Conservation (phyloP, 2,888 invertebrate genomes). For the Clitarchus hookeri region DNA sequence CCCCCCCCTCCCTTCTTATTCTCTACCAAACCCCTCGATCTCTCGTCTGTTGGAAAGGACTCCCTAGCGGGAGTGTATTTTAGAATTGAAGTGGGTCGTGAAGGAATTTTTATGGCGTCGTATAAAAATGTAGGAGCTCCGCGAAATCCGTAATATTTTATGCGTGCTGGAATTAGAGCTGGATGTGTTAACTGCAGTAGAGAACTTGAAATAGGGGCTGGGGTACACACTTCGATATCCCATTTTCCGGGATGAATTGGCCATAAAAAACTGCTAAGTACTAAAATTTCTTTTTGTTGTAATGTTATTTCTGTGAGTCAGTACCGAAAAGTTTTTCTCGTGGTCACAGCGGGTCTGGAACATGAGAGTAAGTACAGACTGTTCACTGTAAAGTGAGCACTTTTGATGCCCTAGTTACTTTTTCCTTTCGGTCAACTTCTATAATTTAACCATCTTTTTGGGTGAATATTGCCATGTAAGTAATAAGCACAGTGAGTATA, state of each 20-base stretch:
- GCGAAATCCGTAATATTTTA: not conserved
- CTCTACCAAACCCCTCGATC: not conserved
- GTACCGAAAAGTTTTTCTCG: too few species aligned
- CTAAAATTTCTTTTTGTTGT: not conserved
- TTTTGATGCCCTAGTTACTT: too few species aligned
- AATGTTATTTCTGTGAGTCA: too few species aligned
- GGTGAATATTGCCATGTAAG: too few species aligned
- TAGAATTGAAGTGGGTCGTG: constrained; percentile 9
- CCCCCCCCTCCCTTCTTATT: not conserved
- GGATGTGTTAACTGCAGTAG: constrained; percentile 2
- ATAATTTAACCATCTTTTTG: too few species aligned
- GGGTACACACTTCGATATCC: not conserved
- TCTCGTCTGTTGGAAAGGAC: not conserved
- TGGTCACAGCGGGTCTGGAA: too few species aligned
- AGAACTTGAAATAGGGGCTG: not conserved
- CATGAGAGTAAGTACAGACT: too few species aligned
- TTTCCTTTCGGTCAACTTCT: too few species aligned
- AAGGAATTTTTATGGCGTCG: constrained; percentile 14
- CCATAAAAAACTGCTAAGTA: not conserved
- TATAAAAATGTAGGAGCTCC: not conserved
- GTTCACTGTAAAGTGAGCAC: too few species aligned
- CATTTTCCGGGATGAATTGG: not conserved
- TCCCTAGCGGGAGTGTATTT: not conserved
- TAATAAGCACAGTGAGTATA: too few species aligned
- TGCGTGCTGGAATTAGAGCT: not conserved